phyloP scores from a whole-genome alignment of 2,888 invertebrate genomes.

The Abrostola tripartita region DNA sequence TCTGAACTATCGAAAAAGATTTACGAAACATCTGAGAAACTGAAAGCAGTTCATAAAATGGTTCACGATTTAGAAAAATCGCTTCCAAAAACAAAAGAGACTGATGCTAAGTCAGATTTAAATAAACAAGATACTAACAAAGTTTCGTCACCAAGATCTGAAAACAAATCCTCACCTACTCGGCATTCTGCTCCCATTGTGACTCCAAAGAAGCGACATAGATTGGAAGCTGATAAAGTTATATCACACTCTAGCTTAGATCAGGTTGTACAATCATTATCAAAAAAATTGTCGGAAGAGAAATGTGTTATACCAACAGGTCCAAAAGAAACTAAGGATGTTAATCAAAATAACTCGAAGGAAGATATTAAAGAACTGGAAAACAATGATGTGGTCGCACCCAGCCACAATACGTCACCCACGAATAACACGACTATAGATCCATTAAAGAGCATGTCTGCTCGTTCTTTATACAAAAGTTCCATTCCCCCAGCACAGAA shows the following conservation, averaged over 20 bases:
- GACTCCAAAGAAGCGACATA: constrained; percentile 92
- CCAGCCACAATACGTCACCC: constrained; percentile 52
- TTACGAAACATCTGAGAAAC: constrained; percentile 85
- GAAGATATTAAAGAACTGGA: constrained; percentile 71
- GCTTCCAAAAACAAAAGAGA: constrained; percentile 80
- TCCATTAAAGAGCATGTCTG: constrained; percentile 85
- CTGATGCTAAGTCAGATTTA: constrained; percentile 71
- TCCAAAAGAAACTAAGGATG: constrained; percentile 73
- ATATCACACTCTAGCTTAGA: constrained; percentile 78
- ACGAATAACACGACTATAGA: constrained; percentile 67
- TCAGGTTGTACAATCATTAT: constrained; percentile 84
- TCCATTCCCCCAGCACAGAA: constrained; percentile 84
- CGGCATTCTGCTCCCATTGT: constrained; percentile 86
- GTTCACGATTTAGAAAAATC: constrained; percentile 83
- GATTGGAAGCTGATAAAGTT: constrained; percentile 89
- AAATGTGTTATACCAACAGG: constrained; percentile 62
- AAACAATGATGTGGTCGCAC: constrained; percentile 54
- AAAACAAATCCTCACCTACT: constrained; percentile 75
- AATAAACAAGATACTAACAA: constrained; percentile 73
- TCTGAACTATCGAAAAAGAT: constrained; percentile 86
- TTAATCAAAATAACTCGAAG: constrained; percentile 72
- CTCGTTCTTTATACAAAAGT: constrained; percentile 84
- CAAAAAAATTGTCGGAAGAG: constrained; percentile 83
- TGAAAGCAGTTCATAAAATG: constrained; percentile 85
- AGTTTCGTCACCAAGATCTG: constrained; percentile 77